These are phyloP conservation scores for Poeciliopsis infans DNA, from an alignment of 2,797 vertebrate species.

Conservation along the genomic window DNA sequence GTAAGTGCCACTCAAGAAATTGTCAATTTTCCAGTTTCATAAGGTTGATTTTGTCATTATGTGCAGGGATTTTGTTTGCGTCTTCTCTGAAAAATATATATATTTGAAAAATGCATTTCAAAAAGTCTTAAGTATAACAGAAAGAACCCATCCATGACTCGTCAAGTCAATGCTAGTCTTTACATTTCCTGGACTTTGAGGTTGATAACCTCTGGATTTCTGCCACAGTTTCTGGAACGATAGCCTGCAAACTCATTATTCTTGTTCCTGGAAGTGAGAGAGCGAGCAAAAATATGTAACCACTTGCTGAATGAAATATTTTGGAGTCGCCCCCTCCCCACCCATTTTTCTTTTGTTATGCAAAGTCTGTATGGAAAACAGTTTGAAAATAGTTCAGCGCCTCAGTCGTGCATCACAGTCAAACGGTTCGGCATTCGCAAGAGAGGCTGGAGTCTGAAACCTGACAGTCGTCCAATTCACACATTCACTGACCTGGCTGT, in stretches of 20 bases:
- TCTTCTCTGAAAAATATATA: neutral
- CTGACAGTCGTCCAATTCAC: constrained; percentile 63
- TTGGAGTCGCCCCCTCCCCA: neutral
- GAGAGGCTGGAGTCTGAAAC: constrained; percentile 53
- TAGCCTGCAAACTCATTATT: constrained; percentile 48
- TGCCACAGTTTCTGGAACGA: constrained; percentile 51
- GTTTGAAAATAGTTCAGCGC: constrained; percentile 43
- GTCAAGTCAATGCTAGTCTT: neutral
- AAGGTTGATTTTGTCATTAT: neutral
- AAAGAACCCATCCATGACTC: neutral
- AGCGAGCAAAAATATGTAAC: constrained; percentile 30
- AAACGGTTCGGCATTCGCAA: constrained; percentile 50
- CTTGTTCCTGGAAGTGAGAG: constrained; percentile 42
- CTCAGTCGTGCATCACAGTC: constrained; percentile 31
- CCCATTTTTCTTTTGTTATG: constrained; percentile 6
- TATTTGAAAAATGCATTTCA: neutral
- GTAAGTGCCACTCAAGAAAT: too few relatives aligned
- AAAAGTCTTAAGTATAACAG: neutral
- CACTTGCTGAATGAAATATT: constrained; percentile 29
- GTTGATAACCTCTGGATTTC: constrained; percentile 19
- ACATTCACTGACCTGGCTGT: constrained; percentile 52
- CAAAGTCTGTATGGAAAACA: constrained; percentile 30
- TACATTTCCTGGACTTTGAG: neutral
- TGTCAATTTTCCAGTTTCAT: too few relatives aligned
- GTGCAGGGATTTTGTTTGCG: neutral